Percentiles rank a stretch among this genome's conserved stretches.
phyloP scores from a whole-genome alignment of 1,140 invertebrate genomes.

The Spodoptera frugiperda region DNA sequence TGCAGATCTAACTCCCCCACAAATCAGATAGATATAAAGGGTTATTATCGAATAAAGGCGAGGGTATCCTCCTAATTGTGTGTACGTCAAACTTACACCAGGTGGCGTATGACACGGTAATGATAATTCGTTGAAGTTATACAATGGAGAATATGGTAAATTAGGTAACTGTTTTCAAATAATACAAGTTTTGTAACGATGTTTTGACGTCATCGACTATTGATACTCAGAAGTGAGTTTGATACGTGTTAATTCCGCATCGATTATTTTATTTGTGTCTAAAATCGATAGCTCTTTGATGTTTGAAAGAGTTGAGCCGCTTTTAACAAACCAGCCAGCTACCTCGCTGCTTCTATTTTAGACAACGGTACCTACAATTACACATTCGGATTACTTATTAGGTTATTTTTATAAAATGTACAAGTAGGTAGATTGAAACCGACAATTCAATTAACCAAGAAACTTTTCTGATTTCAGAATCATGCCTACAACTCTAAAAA shows the following conservation, averaged over 20 bases:
- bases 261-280: not conserved
- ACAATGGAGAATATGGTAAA: conserved; percentile 37
- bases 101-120: conserved; percentile 58
- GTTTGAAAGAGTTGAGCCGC: too few relatives aligned
- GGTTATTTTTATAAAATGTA: too few relatives aligned
- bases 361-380: too few relatives aligned
- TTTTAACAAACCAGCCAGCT: too few relatives aligned
- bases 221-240: conserved; percentile 20
- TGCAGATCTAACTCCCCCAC: conserved; percentile 59
- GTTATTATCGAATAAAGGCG: conserved; percentile 60
- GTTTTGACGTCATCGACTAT: conserved; percentile 21
- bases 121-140: conserved; percentile 36
- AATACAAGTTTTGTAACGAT: conserved; percentile 10
- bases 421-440: too few relatives aligned
- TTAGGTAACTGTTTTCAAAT: conserved; percentile 24
- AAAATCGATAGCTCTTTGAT: not conserved
- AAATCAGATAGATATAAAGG: conserved; percentile 66
- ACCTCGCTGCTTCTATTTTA: too few relatives aligned
- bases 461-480: too few relatives aligned
- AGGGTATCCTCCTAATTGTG: conserved; percentile 57
- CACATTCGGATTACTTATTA: too few relatives aligned
- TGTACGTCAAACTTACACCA: conserved; percentile 57
- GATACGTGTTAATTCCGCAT: not conserved
- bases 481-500: too few relatives aligned
- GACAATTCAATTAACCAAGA: too few relatives aligned